Conservation (phyloP, 2,888 invertebrate genomes). For the Metellina segmentata region DNA sequence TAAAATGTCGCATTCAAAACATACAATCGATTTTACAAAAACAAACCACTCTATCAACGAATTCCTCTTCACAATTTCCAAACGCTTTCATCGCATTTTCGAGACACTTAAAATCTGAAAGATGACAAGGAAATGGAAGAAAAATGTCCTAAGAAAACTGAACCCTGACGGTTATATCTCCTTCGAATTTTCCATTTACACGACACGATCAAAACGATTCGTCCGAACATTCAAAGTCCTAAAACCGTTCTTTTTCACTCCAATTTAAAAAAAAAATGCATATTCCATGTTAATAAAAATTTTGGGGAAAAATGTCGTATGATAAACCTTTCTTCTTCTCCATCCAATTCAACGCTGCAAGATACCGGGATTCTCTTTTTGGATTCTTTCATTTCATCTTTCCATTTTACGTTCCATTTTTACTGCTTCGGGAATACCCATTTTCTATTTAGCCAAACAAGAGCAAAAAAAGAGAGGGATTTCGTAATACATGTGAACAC, state of each 20-base stretch:
- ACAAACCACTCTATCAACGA: too few relatives aligned
- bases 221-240: neutral
- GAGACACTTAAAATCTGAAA: neutral
- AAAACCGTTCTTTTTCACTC: neutral
- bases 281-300: neutral
- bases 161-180: neutral
- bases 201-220: neutral
- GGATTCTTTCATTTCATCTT: slow-evolving; percentile 12
- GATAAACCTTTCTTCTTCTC: neutral
- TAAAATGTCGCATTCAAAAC: too few relatives aligned
- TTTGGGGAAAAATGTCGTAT: neutral
- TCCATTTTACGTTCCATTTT: neutral
- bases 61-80: neutral
- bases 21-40: too few relatives aligned
- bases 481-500: slow-evolving; percentile 3
- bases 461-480: neutral
- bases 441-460: slow-evolving; percentile 36
- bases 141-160: neutral
- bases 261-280: neutral
- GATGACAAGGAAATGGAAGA: neutral
- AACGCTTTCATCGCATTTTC: neutral
- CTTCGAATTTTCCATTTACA: neutral
- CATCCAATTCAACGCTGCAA: neutral
- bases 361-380: neutral
- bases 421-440: slow-evolving; percentile 8